Evolutionary conservation across 2,113 vertebrate genomes (phyloP).

Genomic region (Alethe castanea): DNA sequence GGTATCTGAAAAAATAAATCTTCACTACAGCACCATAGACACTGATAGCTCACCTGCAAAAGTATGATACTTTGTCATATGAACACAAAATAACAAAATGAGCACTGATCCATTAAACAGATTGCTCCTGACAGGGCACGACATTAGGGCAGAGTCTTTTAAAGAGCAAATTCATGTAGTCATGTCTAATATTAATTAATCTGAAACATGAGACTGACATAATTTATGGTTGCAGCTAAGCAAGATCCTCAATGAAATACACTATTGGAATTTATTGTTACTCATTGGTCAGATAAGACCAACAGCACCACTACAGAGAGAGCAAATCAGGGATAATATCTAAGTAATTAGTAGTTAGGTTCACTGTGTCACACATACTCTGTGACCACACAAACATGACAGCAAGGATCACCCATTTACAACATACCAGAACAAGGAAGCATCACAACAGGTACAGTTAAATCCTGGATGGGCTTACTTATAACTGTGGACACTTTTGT

Average conservation of each 20-base stretch:
- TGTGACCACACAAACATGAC: neutral
- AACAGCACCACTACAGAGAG: neutral
- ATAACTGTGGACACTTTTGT: neutral
- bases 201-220: neutral
- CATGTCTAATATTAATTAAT: constrained; percentile 1
- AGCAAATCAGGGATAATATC: neutral
- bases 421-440: neutral
- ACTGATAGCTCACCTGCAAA: neutral
- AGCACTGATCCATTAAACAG: neutral
- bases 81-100: constrained; percentile 8
- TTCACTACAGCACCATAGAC: neutral
- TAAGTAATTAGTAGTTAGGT: neutral
- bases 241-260: neutral
- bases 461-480: neutral
- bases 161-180: constrained; percentile 6
- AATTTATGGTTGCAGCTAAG: neutral
- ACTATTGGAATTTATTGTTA: neutral
- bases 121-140: neutral
- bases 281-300: neutral
- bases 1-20: neutral
- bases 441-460: neutral
- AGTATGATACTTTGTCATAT: neutral
- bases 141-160: neutral
- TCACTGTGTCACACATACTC: neutral
- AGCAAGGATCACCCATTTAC: neutral